phyloP scores from a whole-genome alignment of 2,888 invertebrate species.

The Chalcis sispes region DNA sequence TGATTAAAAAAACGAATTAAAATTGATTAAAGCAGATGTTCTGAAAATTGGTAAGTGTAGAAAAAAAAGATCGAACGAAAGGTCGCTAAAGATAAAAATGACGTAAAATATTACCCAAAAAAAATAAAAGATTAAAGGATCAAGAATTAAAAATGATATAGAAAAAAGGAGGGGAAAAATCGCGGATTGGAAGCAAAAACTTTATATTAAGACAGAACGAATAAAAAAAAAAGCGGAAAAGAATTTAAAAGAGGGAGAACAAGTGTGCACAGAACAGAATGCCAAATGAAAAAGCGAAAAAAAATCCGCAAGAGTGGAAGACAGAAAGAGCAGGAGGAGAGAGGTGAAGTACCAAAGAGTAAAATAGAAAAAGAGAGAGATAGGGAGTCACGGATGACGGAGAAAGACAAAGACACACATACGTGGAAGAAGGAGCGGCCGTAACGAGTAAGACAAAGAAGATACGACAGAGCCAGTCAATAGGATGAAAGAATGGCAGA shows the following conservation, averaged over 20 bases:
- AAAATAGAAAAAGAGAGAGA: not conserved
- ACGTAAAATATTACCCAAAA: not conserved
- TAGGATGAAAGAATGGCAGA: constrained; percentile 41
- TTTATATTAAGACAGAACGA: constrained; percentile 10
- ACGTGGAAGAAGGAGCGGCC: constrained; percentile 8
- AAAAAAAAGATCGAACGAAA: constrained; percentile 12
- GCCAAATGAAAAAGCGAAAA: constrained; percentile 11
- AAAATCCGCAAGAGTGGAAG: not conserved
- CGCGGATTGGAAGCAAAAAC: constrained; percentile 3
- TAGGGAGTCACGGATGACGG: constrained; percentile 32
- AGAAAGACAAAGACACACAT: constrained; percentile 39
- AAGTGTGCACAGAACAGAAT: not conserved
- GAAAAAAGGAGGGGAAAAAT: not conserved
- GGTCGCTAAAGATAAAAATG: not conserved
- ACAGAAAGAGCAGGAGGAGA: not conserved
- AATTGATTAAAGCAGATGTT: not conserved
- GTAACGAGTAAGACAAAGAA: not conserved
- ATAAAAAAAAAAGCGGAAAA: constrained; percentile 3
- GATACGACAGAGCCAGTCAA: constrained; percentile 28
- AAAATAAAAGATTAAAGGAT: not conserved
- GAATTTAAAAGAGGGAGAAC: constrained; percentile 17
- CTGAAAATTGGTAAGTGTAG: not conserved
- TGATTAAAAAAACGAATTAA: not conserved
- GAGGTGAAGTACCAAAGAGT: too few relatives aligned
- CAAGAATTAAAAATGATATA: not conserved